phyloP scores from a whole-genome alignment of 2,113 vertebrate species.

The Lophura nycthemera region DNA sequence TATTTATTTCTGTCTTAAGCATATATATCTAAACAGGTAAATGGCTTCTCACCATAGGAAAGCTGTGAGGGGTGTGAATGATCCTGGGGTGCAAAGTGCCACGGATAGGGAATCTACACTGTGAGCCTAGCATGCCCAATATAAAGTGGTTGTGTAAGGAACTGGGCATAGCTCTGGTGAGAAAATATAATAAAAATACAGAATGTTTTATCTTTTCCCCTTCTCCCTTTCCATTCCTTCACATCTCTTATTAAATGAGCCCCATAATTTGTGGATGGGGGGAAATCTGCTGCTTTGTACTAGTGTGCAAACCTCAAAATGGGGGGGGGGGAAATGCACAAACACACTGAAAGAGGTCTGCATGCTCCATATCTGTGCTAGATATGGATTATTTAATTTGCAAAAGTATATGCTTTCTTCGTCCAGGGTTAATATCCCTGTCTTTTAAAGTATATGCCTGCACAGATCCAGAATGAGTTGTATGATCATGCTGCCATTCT shows the following conservation, averaged over 20 bases:
- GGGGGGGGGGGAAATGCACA: neutral
- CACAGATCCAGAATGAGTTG: too few species aligned
- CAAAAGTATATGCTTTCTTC: neutral
- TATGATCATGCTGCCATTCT: neutral
- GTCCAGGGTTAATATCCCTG: neutral
- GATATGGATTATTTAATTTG: neutral
- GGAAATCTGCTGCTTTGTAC: neutral
- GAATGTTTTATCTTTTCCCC: neutral
- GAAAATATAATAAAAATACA: neutral
- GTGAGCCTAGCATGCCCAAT: accelerated
- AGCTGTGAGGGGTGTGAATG: neutral
- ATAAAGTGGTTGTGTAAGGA: neutral
- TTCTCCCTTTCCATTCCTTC: accelerated
- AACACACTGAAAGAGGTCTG: neutral
- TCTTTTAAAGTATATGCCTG: neutral
- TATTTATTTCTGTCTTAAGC: neutral
- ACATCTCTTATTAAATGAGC: neutral
- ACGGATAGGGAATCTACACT: neutral
- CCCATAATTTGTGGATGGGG: neutral
- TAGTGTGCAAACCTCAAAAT: neutral
- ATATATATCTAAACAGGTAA: neutral
- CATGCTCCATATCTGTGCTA: neutral
- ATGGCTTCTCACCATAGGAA: neutral
- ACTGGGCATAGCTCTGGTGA: neutral
- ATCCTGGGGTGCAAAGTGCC: neutral